phyloP scores from a whole-genome alignment of 2,888 invertebrate species.

The Uloborus plumipes region DNA sequence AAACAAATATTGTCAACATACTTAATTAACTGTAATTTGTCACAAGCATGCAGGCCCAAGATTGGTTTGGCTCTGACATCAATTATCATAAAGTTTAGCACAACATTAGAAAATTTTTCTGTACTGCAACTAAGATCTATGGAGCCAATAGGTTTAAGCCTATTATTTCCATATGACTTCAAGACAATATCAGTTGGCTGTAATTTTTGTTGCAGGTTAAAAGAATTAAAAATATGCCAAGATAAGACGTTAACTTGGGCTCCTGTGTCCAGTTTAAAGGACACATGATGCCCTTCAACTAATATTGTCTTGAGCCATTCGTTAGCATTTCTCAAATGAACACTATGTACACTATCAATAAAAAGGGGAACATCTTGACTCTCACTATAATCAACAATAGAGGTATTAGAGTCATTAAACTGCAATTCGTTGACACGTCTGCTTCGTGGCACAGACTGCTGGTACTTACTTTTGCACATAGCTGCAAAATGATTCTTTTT shows the following conservation, averaged over 20 bases:
- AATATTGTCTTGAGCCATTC: too few relatives aligned
- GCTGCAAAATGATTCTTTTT: too few relatives aligned
- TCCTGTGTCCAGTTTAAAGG: too few relatives aligned
- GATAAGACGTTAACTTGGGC: neutral
- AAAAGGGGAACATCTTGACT: too few relatives aligned
- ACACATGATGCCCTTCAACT: neutral
- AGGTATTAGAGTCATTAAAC: too few relatives aligned
- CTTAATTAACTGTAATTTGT: neutral
- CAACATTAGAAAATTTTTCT: neutral
- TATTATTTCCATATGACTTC: conserved; percentile 25
- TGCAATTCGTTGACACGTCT: too few relatives aligned
- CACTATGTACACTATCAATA: too few relatives aligned
- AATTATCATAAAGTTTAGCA: conserved; percentile 9
- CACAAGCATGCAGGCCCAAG: neutral
- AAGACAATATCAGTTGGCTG: conserved; percentile 7
- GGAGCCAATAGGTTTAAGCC: conserved; percentile 2
- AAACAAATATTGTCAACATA: neutral
- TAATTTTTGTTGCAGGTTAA: neutral
- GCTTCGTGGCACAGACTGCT: too few relatives aligned
- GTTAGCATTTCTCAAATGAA: too few relatives aligned
- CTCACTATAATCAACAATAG: too few relatives aligned
- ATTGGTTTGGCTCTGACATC: neutral
- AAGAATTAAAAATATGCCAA: neutral
- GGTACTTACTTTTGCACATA: too few relatives aligned
- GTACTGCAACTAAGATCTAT: neutral